phyloP scores from a whole-genome alignment of 92 coral and sea anemone species.

The Paramuricea clavata region DNA sequence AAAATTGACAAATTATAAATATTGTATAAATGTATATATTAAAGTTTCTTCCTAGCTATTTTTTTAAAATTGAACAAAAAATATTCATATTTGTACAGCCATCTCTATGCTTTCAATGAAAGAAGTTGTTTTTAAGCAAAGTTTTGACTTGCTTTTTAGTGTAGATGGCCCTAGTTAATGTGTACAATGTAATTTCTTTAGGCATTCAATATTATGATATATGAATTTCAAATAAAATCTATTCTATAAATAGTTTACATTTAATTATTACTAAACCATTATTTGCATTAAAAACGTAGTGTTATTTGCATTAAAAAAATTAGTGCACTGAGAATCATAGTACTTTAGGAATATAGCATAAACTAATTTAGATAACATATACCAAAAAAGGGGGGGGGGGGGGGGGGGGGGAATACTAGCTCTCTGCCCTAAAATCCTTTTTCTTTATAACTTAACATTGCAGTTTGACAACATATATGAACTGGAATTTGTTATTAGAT shows the following conservation, averaged over 20 bases:
- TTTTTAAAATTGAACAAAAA: slow-evolving; percentile 32
- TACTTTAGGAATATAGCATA: too few species aligned
- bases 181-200: not conserved
- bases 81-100: not conserved
- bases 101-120: not conserved
- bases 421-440: too few species aligned
- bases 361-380: too few species aligned
- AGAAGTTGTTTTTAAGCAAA: not conserved
- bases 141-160: not conserved
- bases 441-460: too few species aligned
- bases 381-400: too few species aligned
- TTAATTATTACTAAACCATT: too few species aligned
- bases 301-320: too few species aligned
- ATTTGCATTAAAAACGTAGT: too few species aligned
- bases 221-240: not conserved
- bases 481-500: too few species aligned
- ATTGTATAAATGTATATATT: slow-evolving; percentile 21
- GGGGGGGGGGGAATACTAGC: too few species aligned
- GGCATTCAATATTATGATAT: slow-evolving; percentile 1
- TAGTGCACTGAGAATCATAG: too few species aligned
- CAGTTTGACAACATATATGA: too few species aligned
- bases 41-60: not conserved
- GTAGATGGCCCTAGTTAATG: not conserved
- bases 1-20: slow-evolving; percentile 24
- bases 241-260: not conserved